A percentile compares a stretch with the other conserved stretches of the same genome.
phyloP scores from a whole-genome alignment of 2,797 vertebrate genomes.

The Silurus lanzhouensis region DNA sequence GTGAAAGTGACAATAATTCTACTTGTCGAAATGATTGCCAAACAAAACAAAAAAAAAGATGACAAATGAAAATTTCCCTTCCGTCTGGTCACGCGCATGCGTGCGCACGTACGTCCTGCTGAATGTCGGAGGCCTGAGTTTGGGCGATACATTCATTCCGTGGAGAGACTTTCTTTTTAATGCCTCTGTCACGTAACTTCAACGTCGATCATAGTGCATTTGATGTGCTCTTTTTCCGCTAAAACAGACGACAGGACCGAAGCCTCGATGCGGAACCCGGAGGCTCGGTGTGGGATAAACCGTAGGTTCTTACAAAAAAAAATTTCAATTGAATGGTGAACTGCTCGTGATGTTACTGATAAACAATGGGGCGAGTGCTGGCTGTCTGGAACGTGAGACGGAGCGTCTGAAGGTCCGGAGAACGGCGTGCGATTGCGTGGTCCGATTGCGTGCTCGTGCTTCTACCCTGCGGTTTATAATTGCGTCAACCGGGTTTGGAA shows the following conservation, averaged over 20 bases:
- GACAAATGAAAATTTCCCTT: conserved; percentile 71
- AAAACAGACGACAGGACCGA: conserved; percentile 62
- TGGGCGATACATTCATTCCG: conserved; percentile 84
- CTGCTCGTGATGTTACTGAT: background rate
- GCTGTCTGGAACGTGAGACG: background rate
- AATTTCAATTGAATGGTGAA: conserved; percentile 47
- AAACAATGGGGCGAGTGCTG: conserved; percentile 27
- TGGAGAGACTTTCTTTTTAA: conserved; percentile 67
- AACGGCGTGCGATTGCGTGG: background rate
- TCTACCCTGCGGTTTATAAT: conserved; percentile 10
- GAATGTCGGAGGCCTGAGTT: conserved; percentile 82
- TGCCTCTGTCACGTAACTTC: conserved; percentile 75
- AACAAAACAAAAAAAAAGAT: conserved; percentile 25
- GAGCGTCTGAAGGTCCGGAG: background rate
- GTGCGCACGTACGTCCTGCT: conserved; percentile 62
- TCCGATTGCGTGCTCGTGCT: background rate
- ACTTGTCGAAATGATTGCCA: conserved; percentile 68
- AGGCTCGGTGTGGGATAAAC: conserved; percentile 46
- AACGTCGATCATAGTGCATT: conserved; percentile 80
- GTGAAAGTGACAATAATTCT: conserved; percentile 79
- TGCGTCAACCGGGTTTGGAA: conserved; percentile 16
- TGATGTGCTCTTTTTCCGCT: conserved; percentile 76
- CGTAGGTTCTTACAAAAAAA: conserved; percentile 58
- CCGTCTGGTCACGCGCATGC: conserved; percentile 47
- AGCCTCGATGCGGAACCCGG: conserved; percentile 60